Conservation (phyloP, 2,888 invertebrate species). For the Nomada fabriciana region DNA sequence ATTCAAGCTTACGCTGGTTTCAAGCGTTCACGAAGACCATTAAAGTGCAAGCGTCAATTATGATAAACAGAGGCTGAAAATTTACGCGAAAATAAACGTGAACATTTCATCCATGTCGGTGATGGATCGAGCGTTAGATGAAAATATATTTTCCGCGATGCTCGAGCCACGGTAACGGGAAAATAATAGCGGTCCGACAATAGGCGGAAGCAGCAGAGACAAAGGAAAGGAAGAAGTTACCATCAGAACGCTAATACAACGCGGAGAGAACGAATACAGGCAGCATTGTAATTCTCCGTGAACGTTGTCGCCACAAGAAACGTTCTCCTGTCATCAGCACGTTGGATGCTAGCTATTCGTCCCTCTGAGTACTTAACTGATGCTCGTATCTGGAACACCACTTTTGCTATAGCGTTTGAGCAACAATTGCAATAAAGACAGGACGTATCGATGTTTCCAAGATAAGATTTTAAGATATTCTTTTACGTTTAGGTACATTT, state of each 20-base stretch:
- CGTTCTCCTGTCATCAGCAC: constrained; percentile 21
- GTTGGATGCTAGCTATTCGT: constrained; percentile 30
- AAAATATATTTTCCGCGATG: constrained; percentile 40
- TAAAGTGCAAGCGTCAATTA: constrained; percentile 6
- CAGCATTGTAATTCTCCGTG: constrained; percentile 33
- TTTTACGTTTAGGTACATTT: too few species aligned
- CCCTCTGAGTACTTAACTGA: constrained; percentile 22
- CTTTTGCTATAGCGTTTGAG: background rate
- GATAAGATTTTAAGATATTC: too few species aligned
- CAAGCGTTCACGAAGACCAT: background rate
- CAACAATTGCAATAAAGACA: background rate
- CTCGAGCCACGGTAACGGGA: background rate
- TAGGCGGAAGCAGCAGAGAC: constrained; percentile 35
- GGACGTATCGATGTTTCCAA: too few species aligned
- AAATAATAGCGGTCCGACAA: constrained; percentile 34
- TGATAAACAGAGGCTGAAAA: constrained; percentile 12
- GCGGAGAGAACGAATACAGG: constrained; percentile 32
- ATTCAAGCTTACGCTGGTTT: constrained; percentile 1
- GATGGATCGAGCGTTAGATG: constrained; percentile 39
- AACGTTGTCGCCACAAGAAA: constrained; percentile 40
- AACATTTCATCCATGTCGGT: constrained; percentile 17
- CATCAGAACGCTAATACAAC: constrained; percentile 51
- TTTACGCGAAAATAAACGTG: constrained; percentile 21
- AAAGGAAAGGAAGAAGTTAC: constrained; percentile 31
- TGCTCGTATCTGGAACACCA: constrained; percentile 23